Base-by-base conservation (phyloP, 2,113 vertebrate species). In the Peromyscus maniculatus region DNA sequence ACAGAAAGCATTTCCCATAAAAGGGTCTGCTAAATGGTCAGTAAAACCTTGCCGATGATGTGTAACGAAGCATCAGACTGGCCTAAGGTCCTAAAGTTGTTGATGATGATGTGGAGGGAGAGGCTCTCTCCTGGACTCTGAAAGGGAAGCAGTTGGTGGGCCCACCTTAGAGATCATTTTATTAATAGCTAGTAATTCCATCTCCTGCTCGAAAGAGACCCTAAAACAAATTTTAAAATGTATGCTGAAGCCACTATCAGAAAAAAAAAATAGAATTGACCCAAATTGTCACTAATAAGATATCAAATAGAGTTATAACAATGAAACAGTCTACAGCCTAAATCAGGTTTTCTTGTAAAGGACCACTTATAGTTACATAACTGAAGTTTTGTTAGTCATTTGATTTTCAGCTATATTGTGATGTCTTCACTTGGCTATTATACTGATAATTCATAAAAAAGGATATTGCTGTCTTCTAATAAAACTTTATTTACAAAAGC, bases 401-500 rank as follows among this genome's bases (percentile, higher is more conserved):
- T 24, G 43, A 16, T 66, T 57, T 87, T 28, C 33, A 13, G n/a
- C 59, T 88, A 3, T 64, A 9, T 39, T 66, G 21, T 57, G 79
- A 66, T 17, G 46, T 52, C 17, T 93, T 83, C 11, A 36, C 33
- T 87, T 86, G 22, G 64, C 78, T 15, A 7, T 0, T 21, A 22
- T 80, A 43, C 0, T 62, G 49, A 69, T 24, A 89, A 79, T 43
- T 55, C 5, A 1, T 90, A 83, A 87, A 93, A 15, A 59, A 75
- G 24, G 21, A 8, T 36, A 74, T n/a, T n/a, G 9, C 19, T 89
- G 3, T 55, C 36, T 74, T 46, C 39, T 64, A 84, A 84, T 75
- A 92, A 84, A 91, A 66, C 17, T 89, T 93, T 87, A 84, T 64
- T 72, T 83, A 84, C 19, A 91, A 79, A 83, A 77, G 74, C 13